These are phyloP conservation scores for Sarcophaga caerulescens DNA, from an alignment of 2,888 invertebrate genomes.

Conservation along the genomic window DNA sequence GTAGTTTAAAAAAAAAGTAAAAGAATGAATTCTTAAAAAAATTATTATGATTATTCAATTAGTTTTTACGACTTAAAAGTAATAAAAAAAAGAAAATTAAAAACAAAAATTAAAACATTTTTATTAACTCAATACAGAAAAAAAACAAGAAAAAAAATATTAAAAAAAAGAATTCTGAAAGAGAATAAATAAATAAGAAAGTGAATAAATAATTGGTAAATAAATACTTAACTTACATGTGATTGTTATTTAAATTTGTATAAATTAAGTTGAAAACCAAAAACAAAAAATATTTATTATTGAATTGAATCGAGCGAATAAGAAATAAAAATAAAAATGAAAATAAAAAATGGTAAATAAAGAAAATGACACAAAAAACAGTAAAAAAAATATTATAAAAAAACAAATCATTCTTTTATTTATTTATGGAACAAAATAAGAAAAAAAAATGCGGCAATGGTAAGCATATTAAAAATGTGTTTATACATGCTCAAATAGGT, in stretches of 20 bases:
- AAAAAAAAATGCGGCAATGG: too few species aligned
- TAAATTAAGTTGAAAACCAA: slow-evolving; percentile 60
- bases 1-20: not conserved
- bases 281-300: slow-evolving; percentile 58
- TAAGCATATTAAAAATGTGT: too few species aligned
- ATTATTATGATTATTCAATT: slow-evolving; percentile 44
- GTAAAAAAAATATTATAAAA: slow-evolving; percentile 6
- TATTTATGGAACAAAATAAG: not conserved
- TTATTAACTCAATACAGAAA: slow-evolving; percentile 39
- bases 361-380: slow-evolving; percentile 35
- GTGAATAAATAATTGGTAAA: slow-evolving; percentile 53
- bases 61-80: slow-evolving; percentile 42
- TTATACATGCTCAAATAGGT: too few species aligned
- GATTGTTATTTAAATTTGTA: slow-evolving; percentile 68
- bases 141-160: slow-evolving; percentile 15
- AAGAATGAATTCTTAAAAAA: slow-evolving; percentile 13
- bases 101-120: slow-evolving; percentile 28
- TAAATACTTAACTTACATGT: slow-evolving; percentile 55
- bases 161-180: not conserved
- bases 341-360: slow-evolving; percentile 48
- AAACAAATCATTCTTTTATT: slow-evolving; percentile 17
- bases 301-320: slow-evolving; percentile 38
- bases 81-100: too few species aligned
- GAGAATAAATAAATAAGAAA: not conserved
- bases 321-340: not conserved